Evolutionary conservation across 2,797 vertebrate genomes (phyloP).

Genomic region (Xiphorhynchus erythropygius): DNA sequence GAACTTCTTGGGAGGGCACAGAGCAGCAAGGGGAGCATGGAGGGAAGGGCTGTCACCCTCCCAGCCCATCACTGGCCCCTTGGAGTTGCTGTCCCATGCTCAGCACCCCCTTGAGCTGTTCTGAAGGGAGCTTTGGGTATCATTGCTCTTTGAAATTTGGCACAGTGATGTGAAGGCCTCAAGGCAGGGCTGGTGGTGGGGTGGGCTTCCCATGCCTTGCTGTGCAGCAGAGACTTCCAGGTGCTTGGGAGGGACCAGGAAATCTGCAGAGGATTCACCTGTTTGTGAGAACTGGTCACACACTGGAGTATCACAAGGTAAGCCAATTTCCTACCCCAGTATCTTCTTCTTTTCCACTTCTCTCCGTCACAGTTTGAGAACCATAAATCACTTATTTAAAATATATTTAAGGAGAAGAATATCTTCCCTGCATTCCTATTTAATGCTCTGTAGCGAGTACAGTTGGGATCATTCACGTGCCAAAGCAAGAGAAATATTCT

Average conservation of each 20-base stretch:
- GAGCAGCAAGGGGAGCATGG: fast-evolving
- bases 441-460: slow-evolving; percentile 23
- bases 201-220: background rate
- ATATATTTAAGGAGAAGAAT: slow-evolving; percentile 46
- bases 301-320: background rate
- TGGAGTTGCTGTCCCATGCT: fast-evolving
- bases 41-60: background rate
- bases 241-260: background rate
- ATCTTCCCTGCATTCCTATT: slow-evolving; percentile 16
- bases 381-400: slow-evolving; percentile 36
- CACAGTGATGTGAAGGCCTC: background rate
- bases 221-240: background rate
- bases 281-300: background rate
- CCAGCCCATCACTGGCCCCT: background rate
- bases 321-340: slow-evolving; percentile 51
- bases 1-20: background rate
- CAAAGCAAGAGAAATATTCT: slow-evolving; percentile 43
- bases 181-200: background rate
- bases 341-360: slow-evolving; percentile 34
- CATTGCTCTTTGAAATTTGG: background rate
- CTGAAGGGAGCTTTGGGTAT: background rate
- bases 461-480: slow-evolving; percentile 47
- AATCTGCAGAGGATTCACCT: background rate
- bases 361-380: slow-evolving; percentile 36
- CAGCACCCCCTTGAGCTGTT: background rate